Conservation (phyloP, 2,797 vertebrate genomes). For the Gila robusta region DNA sequence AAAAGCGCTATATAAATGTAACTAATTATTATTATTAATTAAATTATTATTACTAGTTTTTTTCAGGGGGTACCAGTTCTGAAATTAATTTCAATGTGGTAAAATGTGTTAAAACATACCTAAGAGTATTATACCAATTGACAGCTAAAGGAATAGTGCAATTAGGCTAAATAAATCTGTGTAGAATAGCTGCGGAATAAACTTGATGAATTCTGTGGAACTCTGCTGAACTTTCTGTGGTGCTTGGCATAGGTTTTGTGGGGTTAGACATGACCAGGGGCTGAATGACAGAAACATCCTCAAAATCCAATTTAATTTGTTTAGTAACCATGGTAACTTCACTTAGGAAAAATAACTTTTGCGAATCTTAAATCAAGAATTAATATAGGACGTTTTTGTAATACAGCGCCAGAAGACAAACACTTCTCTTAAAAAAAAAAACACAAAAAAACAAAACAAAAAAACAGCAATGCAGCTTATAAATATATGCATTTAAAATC, state of each 20-base stretch:
- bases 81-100: not conserved
- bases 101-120: not conserved
- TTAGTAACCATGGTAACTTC: not conserved
- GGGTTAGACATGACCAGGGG: not conserved
- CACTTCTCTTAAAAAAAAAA: not conserved
- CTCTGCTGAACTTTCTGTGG: not conserved
- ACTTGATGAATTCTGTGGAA: not conserved
- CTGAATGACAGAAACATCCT: not conserved
- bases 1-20: too few species aligned
- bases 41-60: not conserved
- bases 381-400: not conserved
- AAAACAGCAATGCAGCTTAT: not conserved
- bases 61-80: constrained; percentile 3
- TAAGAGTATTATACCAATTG: not conserved
- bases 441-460: too few species aligned
- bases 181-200: too few species aligned
- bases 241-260: not conserved
- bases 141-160: not conserved
- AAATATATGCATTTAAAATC: constrained; percentile 13
- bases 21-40: too few species aligned
- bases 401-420: not conserved
- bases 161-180: not conserved
- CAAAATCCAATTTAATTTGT: not conserved
- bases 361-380: not conserved
- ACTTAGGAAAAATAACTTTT: not conserved